Conservation (phyloP, 1,140 invertebrate genomes). For the Drosophila mauritiana region DNA sequence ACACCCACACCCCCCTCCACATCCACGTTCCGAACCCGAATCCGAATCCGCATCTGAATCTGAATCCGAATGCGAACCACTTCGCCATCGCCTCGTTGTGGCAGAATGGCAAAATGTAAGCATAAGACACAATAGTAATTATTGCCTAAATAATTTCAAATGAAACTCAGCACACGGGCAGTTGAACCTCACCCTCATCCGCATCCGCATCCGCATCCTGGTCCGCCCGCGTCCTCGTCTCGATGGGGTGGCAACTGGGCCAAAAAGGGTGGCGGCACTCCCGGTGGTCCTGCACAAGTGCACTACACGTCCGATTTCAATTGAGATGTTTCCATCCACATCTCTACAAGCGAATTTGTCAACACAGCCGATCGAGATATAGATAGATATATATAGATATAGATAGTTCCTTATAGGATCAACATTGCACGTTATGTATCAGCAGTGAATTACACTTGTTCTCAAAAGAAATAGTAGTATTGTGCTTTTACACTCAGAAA, state of each 20-base stretch:
- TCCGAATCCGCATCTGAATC: neutral
- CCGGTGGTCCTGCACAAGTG: conserved; percentile 71
- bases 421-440: neutral
- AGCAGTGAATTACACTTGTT: too few species aligned
- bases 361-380: neutral
- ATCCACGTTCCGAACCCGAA: neutral
- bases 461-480: too few species aligned
- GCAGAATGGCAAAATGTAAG: conserved; percentile 66
- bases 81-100: neutral
- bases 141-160: conserved; percentile 85
- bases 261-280: conserved; percentile 25
- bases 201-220: neutral
- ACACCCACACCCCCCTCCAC: neutral
- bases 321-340: conserved; percentile 50
- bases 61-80: neutral
- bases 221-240: neutral
- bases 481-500: too few species aligned
- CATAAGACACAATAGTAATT: conserved; percentile 85
- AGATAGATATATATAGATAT: neutral
- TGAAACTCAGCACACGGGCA: conserved; percentile 47
- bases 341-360: neutral
- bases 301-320: conserved; percentile 51
- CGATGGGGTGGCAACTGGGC: conserved; percentile 6
- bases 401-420: neutral
- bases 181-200: conserved; percentile 4